Evolutionary conservation across 2,113 vertebrate species (phyloP).

Genomic region (Marmota flaviventris): DNA sequence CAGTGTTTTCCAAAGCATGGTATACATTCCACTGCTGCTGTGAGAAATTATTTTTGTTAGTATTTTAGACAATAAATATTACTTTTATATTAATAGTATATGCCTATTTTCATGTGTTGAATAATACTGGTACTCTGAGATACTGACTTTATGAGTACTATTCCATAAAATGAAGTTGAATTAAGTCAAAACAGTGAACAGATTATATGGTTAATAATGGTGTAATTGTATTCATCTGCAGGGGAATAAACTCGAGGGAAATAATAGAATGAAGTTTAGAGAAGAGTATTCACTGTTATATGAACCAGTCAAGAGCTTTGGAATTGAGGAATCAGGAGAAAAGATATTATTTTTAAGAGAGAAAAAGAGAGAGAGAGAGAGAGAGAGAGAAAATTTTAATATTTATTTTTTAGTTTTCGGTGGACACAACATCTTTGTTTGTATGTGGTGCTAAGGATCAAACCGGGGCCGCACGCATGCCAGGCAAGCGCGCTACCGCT

Average conservation of each 20-base stretch:
- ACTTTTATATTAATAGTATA: not conserved
- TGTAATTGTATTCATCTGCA: not conserved
- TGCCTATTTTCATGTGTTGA: constrained; percentile 14
- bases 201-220: not conserved
- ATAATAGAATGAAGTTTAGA: not conserved
- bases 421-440: too few relatives aligned
- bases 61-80: not conserved
- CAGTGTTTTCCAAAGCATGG: not conserved
- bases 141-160: not conserved
- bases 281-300: not conserved
- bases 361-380: too few relatives aligned
- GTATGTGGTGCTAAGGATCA: too few relatives aligned
- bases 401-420: too few relatives aligned
- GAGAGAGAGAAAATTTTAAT: too few relatives aligned
- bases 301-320: not conserved
- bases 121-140: not conserved
- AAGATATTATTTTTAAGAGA: not conserved
- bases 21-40: not conserved
- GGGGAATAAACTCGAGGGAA: not conserved
- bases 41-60: not conserved
- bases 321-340: not conserved
- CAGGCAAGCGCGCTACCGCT: too few relatives aligned
- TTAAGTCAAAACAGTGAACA: not conserved
- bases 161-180: not conserved
- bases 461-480: too few relatives aligned